These are phyloP conservation scores for Anolis apletophallus DNA, from an alignment of 2,797 vertebrate species.

Conservation along the genomic window DNA sequence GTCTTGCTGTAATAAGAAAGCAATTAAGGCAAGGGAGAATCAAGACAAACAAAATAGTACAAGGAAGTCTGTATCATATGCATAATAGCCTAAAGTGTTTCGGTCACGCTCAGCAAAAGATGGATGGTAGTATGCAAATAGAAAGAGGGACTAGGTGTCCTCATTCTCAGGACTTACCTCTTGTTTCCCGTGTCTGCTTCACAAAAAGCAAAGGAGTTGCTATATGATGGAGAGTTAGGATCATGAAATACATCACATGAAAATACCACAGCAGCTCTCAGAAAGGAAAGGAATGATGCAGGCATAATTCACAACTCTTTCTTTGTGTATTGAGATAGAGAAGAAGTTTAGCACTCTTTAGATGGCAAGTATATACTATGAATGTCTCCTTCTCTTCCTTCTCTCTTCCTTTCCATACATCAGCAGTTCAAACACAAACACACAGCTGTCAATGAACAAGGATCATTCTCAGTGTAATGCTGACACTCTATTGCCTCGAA, in stretches of 20 bases:
- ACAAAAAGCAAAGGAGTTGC: neutral
- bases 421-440: no score
- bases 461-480: neutral
- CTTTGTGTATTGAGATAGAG: neutral
- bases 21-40: neutral
- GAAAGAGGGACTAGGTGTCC: no score
- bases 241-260: neutral
- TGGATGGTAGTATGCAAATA: neutral
- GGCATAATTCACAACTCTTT: neutral
- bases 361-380: neutral
- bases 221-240: neutral
- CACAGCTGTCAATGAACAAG: neutral
- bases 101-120: neutral
- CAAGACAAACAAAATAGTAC: neutral
- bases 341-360: neutral
- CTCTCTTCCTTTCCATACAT: no score
- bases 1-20: conserved; percentile 14
- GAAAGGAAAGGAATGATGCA: neutral
- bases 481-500: neutral
- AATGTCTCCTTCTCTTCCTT: neutral
- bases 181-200: neutral
- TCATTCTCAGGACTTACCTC: neutral
- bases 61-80: neutral
- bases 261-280: neutral
- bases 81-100: neutral